Evolutionary conservation across 30 jellyfish, hydroid and myxozoan species (phyloP), one percentile per base, ranked within the genome.

Genomic region (Morbakka virulenta): DNA sequence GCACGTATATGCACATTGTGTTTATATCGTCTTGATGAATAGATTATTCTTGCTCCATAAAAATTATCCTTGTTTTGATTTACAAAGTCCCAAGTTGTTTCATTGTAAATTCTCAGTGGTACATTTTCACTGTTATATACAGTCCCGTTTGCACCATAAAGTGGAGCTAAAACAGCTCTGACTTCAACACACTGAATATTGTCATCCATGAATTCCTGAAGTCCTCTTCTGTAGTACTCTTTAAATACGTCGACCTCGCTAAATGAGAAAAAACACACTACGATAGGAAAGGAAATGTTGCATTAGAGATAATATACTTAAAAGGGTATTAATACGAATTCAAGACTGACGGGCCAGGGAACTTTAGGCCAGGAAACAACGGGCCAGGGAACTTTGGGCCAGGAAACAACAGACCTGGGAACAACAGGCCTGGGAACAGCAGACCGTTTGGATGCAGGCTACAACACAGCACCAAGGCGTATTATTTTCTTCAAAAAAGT

Each of bases 141-240:
- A 13, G 80, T 80, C 3, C 96, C 96, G 30, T 34, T 22, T 0
- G 68, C 50, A 62, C 52, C 78, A 36, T 87, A 65, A 4, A 87
- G 72, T 1, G 89, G 89, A 24, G 80, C 32, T 24, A 87, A 71
- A 57, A 81, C 35, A 0, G 96, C 68, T 24, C 96, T 83, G 21
- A 87, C 41, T 28, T 87, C 96, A 13, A 81, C 78, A 47, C 72
- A 87, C 64, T 87, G 96, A 35, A 87, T 62, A 63, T 87, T 87
- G 51, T 87, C 96, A 4, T 80, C 96, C 32, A 33, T 48, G 1
- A 79, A 50, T 57, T 87, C 96, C 27, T 79, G 66, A 17, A 87
- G 76, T 4, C 89, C 90, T 67, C 68, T 67, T 22, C 24, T 24
- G 65, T 64, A 87, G 49, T 87, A 74, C 20, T 76, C 83, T n/a